phyloP scores from a whole-genome alignment of 1,140 invertebrate species.

The Euwallacea similis region DNA sequence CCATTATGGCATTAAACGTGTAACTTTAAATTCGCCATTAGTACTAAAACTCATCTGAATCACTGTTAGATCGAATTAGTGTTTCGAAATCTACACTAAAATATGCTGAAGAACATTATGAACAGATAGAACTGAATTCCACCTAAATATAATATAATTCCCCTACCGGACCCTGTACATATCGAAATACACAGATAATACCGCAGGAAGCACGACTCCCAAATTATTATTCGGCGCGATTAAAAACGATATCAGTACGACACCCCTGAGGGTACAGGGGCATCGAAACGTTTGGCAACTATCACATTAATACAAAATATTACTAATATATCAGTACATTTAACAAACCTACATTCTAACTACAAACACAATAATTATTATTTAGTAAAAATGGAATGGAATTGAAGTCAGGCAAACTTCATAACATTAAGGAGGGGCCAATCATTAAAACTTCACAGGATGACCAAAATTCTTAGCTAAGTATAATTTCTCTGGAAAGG shows the following conservation, averaged over 20 bases:
- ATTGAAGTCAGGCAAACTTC: background rate
- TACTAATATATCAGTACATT: constrained; percentile 2
- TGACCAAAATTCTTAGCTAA: background rate
- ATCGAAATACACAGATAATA: background rate
- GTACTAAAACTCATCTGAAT: background rate
- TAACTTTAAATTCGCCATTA: background rate
- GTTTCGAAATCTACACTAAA: too few species aligned
- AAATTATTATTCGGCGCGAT: too few species aligned
- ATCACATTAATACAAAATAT: constrained; percentile 4
- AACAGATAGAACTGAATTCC: background rate
- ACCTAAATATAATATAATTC: background rate
- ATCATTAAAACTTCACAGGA: background rate
- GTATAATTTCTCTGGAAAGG: background rate
- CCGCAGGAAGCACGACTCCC: background rate
- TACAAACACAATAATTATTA: background rate
- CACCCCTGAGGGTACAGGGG: too few species aligned
- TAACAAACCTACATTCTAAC: background rate
- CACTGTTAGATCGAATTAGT: background rate
- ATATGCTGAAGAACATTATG: background rate
- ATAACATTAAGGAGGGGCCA: background rate
- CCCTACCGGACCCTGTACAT: background rate
- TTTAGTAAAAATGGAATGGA: constrained; percentile 12
- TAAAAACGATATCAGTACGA: too few species aligned
- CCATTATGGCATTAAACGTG: background rate
- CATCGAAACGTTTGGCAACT: background rate